phyloP scores from a whole-genome alignment of 1,140 invertebrate species.

The Zaprionus inermis region DNA sequence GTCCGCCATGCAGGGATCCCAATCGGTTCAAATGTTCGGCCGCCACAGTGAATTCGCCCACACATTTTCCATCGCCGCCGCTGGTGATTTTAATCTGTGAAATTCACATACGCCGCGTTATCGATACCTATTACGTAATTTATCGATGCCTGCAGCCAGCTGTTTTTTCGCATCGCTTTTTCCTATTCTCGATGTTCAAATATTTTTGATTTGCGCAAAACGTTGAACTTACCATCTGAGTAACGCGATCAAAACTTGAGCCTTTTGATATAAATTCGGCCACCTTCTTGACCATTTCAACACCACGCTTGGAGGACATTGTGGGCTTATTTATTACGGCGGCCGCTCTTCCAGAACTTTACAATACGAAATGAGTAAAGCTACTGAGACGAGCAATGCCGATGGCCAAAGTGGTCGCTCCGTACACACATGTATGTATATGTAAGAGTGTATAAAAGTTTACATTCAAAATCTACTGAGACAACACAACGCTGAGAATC shows the following conservation, averaged over 20 bases:
- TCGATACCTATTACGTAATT: constrained; percentile 64
- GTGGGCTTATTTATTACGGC: neutral
- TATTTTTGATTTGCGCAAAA: neutral
- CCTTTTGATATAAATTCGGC: constrained; percentile 64
- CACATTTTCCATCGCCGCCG: constrained; percentile 63
- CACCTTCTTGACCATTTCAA: constrained; percentile 79
- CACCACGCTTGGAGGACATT: constrained; percentile 69
- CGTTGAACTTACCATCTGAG: constrained; percentile 84
- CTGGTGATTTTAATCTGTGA: constrained; percentile 64
- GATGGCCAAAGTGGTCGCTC: constrained; percentile 36
- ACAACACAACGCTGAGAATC: neutral
- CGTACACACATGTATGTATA: neutral
- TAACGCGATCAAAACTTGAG: constrained; percentile 84
- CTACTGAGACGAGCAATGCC: constrained; percentile 36
- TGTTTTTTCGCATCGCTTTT: constrained; percentile 37
- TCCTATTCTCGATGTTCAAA: constrained; percentile 4
- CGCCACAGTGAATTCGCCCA: constrained; percentile 89
- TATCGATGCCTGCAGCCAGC: constrained; percentile 50
- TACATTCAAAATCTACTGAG: constrained; percentile 14
- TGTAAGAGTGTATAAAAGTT: constrained; percentile 4
- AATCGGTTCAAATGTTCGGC: constrained; percentile 90
- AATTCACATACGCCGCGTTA: constrained; percentile 38
- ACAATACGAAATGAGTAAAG: constrained; percentile 48
- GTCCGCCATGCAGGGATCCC: constrained; percentile 93
- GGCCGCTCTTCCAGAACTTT: constrained; percentile 30